A percentile compares a stretch with the other conserved stretches of the same genome.
Conservation (phyloP, 2,113 vertebrate genomes). For the Heterotis niloticus region DNA sequence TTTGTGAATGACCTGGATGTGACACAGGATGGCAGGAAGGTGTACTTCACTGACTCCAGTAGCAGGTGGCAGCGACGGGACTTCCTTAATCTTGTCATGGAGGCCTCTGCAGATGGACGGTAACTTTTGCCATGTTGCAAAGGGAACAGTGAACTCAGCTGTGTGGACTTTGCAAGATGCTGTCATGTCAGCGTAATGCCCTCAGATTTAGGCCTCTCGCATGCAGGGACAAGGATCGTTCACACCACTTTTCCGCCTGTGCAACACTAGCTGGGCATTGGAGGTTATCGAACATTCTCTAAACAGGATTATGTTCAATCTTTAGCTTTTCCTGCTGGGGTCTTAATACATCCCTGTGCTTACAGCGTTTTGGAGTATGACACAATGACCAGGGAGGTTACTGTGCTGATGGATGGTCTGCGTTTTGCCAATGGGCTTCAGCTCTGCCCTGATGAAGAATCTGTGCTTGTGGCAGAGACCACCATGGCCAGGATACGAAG, state of each 20-base stretch:
- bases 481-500: constrained; percentile 92
- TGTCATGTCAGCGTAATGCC: neutral
- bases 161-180: neutral
- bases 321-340: neutral
- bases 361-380: constrained; percentile 86
- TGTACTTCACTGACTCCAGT: constrained; percentile 94
- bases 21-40: constrained; percentile 83
- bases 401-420: constrained; percentile 86
- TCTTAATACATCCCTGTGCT: constrained; percentile 22
- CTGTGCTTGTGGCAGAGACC: constrained; percentile 87
- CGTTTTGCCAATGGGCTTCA: constrained; percentile 92
- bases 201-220: neutral
- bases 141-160: neutral
- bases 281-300: neutral
- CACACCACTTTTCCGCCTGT: no score
- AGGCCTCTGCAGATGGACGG: constrained; percentile 90
- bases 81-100: constrained; percentile 81
- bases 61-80: constrained; percentile 92
- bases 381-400: constrained; percentile 73
- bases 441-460: constrained; percentile 87
- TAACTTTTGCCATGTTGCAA: constrained; percentile 35
- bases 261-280: neutral
- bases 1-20: constrained; percentile 88
- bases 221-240: neutral
- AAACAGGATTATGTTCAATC: neutral